These are phyloP conservation scores for Eubasilissa regina DNA, from an alignment of 1,140 invertebrate species.

Conservation along the genomic window DNA sequence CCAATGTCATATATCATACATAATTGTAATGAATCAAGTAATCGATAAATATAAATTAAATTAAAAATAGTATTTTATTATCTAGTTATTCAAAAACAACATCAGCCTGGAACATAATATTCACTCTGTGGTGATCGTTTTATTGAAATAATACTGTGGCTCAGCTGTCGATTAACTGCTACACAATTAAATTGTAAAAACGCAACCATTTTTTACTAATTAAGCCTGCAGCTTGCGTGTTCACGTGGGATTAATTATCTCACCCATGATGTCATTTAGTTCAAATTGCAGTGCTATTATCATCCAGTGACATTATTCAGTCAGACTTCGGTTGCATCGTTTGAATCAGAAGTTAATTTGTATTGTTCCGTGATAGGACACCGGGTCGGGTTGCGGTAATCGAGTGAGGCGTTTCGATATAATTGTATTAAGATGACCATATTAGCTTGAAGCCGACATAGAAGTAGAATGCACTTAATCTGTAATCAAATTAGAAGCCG, in stretches of 20 bases:
- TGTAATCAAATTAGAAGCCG: slow-evolving; percentile 28
- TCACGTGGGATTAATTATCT: slow-evolving; percentile 13
- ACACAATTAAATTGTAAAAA: too few species aligned
- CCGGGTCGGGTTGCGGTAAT: slow-evolving; percentile 10
- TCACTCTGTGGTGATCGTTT: too few species aligned
- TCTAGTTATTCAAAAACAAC: too few species aligned
- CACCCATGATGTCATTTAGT: slow-evolving; percentile 50
- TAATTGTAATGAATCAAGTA: too few species aligned
- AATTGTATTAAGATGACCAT: not conserved
- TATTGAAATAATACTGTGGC: too few species aligned
- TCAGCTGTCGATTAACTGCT: too few species aligned
- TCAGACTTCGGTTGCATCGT: slow-evolving; percentile 30
- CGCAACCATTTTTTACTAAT: too few species aligned
- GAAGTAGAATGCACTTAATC: slow-evolving; percentile 17
- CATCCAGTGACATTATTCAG: slow-evolving; percentile 49
- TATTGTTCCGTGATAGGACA: not conserved
- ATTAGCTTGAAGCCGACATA: not conserved
- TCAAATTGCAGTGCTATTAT: slow-evolving; percentile 54
- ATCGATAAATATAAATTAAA: too few species aligned
- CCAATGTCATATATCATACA: too few species aligned
- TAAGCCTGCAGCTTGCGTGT: not conserved
- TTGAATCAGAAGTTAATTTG: slow-evolving; percentile 27
- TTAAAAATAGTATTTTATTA: too few species aligned
- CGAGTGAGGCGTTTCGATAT: not conserved
- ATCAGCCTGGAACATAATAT: too few species aligned